Evolutionary conservation across 2,113 vertebrate species (phyloP).

Genomic region (Apodemus sylvaticus): DNA sequence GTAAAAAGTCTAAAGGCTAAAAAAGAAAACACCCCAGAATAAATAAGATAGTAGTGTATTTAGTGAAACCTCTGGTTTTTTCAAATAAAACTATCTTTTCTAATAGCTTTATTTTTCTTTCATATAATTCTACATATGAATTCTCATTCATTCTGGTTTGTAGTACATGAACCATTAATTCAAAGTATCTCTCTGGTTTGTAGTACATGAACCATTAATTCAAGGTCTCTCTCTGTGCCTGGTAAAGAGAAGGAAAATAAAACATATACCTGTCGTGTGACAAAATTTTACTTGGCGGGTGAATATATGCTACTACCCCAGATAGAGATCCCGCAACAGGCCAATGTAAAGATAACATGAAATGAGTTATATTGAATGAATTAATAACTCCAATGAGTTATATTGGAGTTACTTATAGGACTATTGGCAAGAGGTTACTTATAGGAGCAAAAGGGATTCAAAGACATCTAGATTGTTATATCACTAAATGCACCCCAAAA

Average conservation of each 20-base stretch:
- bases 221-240: neutral
- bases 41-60: neutral
- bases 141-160: neutral
- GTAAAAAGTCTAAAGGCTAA: neutral
- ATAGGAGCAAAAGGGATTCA: neutral
- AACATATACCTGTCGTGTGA: neutral
- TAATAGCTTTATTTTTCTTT: neutral
- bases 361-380: too few species aligned
- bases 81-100: neutral
- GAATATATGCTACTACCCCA: too few species aligned
- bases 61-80: neutral
- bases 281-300: neutral
- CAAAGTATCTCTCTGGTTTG: neutral
- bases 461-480: neutral
- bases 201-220: neutral
- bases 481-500: too few species aligned
- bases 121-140: neutral
- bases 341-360: neutral
- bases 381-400: too few species aligned
- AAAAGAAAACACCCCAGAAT: neutral
- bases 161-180: neutral
- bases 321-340: neutral
- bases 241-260: neutral
- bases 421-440: neutral
- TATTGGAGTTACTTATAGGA: too few species aligned